Evolutionary conservation across 2,888 invertebrate genomes (phyloP), one percentile per base, ranked within the genome.

Genomic region (Crepidodera aurea): DNA sequence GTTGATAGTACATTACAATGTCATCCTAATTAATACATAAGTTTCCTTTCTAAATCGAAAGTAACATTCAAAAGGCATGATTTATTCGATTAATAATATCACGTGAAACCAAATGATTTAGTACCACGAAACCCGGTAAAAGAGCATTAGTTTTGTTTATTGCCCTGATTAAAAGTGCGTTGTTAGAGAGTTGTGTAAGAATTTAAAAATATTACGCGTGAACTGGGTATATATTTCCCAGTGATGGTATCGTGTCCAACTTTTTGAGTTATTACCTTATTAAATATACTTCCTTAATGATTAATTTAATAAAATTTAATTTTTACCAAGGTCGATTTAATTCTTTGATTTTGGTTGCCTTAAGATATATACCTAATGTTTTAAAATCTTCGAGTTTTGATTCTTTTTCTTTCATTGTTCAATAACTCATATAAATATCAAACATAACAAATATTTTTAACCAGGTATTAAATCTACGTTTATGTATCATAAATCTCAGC

Each of bases 81-180:
- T 53, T 53, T 53, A 53, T 53, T 40, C 37, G 25, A 53, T 53
- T 27, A 40, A 53, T 53, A 53, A 53, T 40, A 53, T 53, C 39
- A 53, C 39, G 27, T 53, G 53, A 53, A 16, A 40, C 39, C 27
- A 27, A 6, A 10, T 53, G 53, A 40, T 53, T 53, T 53, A 53
- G 40, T 25, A 40, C 10, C 40, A 40, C 53, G 53, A 40, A 53
- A 53, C 27, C 2, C 25, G n/a, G 53, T 53, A 25, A 27, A 39
- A 40, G 40, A 53, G 53, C 27, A 53, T 53, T 53, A 53, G 40
- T 53, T 53, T 53, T 53, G 53, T 53, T 53, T 53, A 53, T 53
- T 53, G 53, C 53, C 40, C 53, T 27, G 53, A 53, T 53, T 53
- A 53, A 53, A 37, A 40, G 40, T n/a, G 15, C 25, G 40, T 53